Conservation (phyloP, 2,888 invertebrate genomes). For the Notodonta dromedarius region DNA sequence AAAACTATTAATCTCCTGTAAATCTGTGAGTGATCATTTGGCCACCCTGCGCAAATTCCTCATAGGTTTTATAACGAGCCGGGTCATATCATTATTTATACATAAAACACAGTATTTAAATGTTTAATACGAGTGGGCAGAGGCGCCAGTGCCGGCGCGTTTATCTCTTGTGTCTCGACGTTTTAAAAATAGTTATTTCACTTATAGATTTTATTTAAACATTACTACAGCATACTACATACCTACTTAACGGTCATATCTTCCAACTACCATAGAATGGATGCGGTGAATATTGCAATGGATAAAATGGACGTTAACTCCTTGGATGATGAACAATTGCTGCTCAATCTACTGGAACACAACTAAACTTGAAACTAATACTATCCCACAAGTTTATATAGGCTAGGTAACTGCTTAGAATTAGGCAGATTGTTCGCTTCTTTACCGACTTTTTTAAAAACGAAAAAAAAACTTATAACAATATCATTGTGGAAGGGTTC, state of each 20-base stretch:
- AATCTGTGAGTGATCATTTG: background rate
- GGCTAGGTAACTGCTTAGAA: too few relatives aligned
- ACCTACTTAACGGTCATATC: slow-evolving; percentile 17
- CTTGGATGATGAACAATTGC: too few relatives aligned
- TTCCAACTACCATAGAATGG: background rate
- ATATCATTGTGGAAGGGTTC: too few relatives aligned
- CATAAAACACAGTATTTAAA: slow-evolving; percentile 4
- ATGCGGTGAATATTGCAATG: background rate
- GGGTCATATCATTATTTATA: slow-evolving; percentile 4
- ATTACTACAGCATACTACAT: slow-evolving; percentile 10
- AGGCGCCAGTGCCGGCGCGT: slow-evolving; percentile 5
- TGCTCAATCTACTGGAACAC: too few relatives aligned
- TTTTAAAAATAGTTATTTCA: slow-evolving; percentile 4
- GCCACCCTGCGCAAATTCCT: slow-evolving; percentile 3
- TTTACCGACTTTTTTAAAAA: too few relatives aligned
- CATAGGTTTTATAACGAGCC: background rate
- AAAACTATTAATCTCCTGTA: background rate
- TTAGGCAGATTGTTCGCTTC: too few relatives aligned
- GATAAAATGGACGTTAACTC: too few relatives aligned
- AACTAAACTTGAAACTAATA: too few relatives aligned
- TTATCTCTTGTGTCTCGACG: slow-evolving; percentile 4
- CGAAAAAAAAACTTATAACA: too few relatives aligned
- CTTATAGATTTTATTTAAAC: slow-evolving; percentile 4
- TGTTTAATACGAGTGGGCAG: slow-evolving; percentile 3
- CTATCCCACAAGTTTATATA: too few relatives aligned